Conservation (phyloP, 2,888 invertebrate species). For the Synanthedon vespiformis region DNA sequence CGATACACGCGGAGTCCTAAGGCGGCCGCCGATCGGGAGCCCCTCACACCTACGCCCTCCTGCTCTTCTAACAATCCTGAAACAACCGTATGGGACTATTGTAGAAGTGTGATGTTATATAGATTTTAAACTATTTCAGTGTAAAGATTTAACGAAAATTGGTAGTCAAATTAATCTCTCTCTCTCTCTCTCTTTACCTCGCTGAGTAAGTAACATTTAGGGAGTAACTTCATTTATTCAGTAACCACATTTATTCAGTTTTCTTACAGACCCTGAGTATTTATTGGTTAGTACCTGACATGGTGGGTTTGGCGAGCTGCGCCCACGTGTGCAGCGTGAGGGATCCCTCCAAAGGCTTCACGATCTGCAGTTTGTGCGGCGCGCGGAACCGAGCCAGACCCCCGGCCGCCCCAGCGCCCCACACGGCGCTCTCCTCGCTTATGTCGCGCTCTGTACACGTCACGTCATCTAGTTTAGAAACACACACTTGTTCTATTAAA, state of each 20-base stretch:
- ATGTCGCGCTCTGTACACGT: conserved; percentile 25
- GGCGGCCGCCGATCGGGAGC: conserved; percentile 80
- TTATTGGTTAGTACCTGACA: conserved; percentile 72
- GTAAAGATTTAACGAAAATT: too few relatives aligned
- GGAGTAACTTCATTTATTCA: too few relatives aligned
- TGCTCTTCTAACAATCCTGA: conserved; percentile 83
- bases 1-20: conserved; percentile 77
- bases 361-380: conserved; percentile 91
- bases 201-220: background rate
- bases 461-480: too few relatives aligned
- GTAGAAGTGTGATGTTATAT: too few relatives aligned
- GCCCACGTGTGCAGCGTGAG: conserved; percentile 95
- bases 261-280: background rate
- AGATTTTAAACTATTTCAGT: too few relatives aligned
- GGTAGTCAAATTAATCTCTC: too few relatives aligned
- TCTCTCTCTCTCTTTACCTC: too few relatives aligned
- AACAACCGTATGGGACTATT: background rate
- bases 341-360: conserved; percentile 94
- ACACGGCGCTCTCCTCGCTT: conserved; percentile 59
- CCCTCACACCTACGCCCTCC: conserved; percentile 89
- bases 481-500: too few relatives aligned
- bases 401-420: conserved; percentile 58
- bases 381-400: conserved; percentile 75
- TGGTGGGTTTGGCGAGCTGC: conserved; percentile 91
- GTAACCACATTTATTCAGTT: too few relatives aligned